Evolutionary conservation across 2,113 vertebrate genomes (phyloP).

Genomic region (Sapajus apella): DNA sequence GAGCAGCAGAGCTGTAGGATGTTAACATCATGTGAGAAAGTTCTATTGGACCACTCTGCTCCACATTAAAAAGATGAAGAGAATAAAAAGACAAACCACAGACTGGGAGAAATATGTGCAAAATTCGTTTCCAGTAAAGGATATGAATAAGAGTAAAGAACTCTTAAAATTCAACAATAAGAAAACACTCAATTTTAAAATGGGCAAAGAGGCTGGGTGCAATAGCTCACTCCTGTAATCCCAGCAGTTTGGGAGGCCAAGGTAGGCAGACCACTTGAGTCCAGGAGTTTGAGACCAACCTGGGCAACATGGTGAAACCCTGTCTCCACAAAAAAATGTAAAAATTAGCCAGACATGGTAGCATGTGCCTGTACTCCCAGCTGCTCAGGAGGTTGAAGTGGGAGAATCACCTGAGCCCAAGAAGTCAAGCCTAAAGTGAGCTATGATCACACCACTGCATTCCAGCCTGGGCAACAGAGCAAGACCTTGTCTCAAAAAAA

Average conservation of each 20-base stretch:
- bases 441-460: background rate
- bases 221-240: background rate
- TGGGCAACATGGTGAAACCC: background rate
- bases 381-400: background rate
- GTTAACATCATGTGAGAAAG: slow-evolving; percentile 7
- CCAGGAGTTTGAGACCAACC: background rate
- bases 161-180: slow-evolving; percentile 44
- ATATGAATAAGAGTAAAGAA: background rate
- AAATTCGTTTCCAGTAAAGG: background rate
- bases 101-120: slow-evolving; percentile 4
- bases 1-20: background rate
- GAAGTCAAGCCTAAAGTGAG: background rate
- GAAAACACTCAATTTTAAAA: background rate
- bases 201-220: background rate
- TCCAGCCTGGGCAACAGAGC: background rate
- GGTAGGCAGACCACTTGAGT: background rate
- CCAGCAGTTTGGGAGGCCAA: background rate
- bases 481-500: background rate
- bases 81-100: slow-evolving; percentile 43
- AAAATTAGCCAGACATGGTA: background rate
- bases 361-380: background rate
- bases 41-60: background rate
- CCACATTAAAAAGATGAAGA: background rate
- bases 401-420: background rate
- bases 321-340: background rate